Evolutionary conservation across 1,140 invertebrate genomes (phyloP), one percentile per base, ranked within the genome.

Genomic region (Cydia pomonella): DNA sequence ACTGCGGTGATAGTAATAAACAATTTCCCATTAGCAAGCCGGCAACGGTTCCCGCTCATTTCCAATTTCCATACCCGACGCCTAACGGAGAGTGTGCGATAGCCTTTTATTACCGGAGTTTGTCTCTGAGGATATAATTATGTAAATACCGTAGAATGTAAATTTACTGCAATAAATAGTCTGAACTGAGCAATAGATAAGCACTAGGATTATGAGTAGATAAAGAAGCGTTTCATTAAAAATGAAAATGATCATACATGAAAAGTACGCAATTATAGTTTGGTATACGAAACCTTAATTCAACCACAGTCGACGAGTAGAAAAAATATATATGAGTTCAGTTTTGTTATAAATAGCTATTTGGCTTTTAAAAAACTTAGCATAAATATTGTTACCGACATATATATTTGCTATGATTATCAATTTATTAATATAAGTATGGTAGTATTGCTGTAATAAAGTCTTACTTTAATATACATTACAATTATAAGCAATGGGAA

Each of bases 51-150:
- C 75, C 76, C 73, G 76, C 76, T 74, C 76, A 47, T 75, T 80
- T 83, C 80, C 82, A 87, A 89, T 89, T 85, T 87, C 82, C 85
- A 86, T 87, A 87, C 64, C 64, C 64, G n/a, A 64, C 63, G 64
- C 79, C 80, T 85, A 85, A 86, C 80, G 79, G 84, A 77, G 75
- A 78, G 38, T 77, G 72, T 83, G 81, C 82, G 80, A 85, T 85
- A 82, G 82, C 85, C 80, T 89, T 87, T 87, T 88, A 91, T 86
- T 88, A 89, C 81, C 64, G 66, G 75, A 85, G 76, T 74, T 86
- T 86, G 88, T 87, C 87, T 82, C 86, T 82, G 75, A 87, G 83
- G 84, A 89, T 90, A 88, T 89, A 88, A 89, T 87, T 88, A 89
- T 86, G 87, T 81, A 86, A 89, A 89, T 89, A 83, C 76, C 72